These are phyloP conservation scores for Heteromurus nitidus DNA, from an alignment of 2,888 invertebrate species.

Conservation along the genomic window DNA sequence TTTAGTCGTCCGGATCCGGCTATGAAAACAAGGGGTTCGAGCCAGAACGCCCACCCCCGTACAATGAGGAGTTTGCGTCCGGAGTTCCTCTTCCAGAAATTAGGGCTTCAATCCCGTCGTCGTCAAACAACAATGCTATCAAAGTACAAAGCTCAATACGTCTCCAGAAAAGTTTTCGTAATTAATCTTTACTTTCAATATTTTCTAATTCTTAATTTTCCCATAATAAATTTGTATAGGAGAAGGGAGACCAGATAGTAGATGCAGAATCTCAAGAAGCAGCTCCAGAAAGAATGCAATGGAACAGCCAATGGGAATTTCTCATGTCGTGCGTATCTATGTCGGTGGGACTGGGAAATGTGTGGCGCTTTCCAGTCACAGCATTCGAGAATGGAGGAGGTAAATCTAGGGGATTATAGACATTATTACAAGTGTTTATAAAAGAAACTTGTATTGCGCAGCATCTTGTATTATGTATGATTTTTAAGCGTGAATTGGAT, in stretches of 20 bases:
- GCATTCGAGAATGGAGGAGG: constrained; percentile 37
- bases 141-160: too few species aligned
- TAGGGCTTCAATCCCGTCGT: background rate
- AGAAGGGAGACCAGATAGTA: constrained; percentile 21
- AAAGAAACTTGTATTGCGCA: constrained; percentile 76
- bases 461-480: background rate
- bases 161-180: too few species aligned
- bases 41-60: constrained; percentile 41
- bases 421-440: too few species aligned
- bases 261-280: constrained; percentile 52
- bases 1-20: constrained; percentile 34
- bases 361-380: background rate
- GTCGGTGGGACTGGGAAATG: constrained; percentile 48
- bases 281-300: constrained; percentile 44
- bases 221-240: too few species aligned
- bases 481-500: too few species aligned
- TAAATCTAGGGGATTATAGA: too few species aligned
- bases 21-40: constrained; percentile 57
- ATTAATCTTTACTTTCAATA: too few species aligned
- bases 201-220: too few species aligned
- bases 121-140: background rate
- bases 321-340: constrained; percentile 74
- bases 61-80: constrained; percentile 16
- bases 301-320: constrained; percentile 58
- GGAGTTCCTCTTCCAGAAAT: background rate